phyloP scores from a whole-genome alignment of 2,797 vertebrate species.

The Periparus ater region DNA sequence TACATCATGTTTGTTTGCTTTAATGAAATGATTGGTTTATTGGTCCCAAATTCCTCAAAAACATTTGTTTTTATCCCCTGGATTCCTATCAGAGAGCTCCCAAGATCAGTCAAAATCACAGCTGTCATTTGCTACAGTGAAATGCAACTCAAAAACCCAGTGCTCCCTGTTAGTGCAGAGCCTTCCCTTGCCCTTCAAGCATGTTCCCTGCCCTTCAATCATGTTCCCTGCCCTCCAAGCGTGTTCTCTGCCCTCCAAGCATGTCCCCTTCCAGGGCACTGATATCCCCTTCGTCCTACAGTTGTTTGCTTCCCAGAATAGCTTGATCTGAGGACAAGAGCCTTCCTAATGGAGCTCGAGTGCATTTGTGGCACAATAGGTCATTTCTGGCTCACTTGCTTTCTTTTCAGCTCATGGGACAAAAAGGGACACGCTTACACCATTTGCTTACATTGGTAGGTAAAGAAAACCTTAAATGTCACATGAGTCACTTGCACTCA shows the following conservation, averaged over 20 bases:
- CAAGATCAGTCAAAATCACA: slow-evolving; percentile 28
- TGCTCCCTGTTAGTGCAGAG: background rate
- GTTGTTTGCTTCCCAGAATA: slow-evolving; percentile 30
- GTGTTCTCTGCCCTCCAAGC: background rate
- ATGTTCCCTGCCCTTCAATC: background rate
- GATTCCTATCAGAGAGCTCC: slow-evolving; percentile 24
- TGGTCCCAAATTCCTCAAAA: slow-evolving; percentile 19
- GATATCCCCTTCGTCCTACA: background rate
- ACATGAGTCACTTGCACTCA: slow-evolving; percentile 52
- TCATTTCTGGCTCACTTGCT: slow-evolving; percentile 54
- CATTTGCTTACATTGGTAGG: slow-evolving; percentile 69
- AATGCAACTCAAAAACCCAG: background rate
- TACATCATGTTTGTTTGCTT: background rate
- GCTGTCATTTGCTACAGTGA: background rate
- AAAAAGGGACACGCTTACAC: slow-evolving; percentile 60
- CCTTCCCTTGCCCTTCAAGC: background rate
- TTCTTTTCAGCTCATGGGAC: slow-evolving; percentile 40
- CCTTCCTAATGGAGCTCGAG: slow-evolving; percentile 28
- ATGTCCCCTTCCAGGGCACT: background rate
- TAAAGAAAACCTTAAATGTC: slow-evolving; percentile 66
- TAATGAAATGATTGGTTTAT: slow-evolving; percentile 35
- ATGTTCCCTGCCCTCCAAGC: background rate
- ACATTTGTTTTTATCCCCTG: slow-evolving; percentile 10
- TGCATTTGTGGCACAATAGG: slow-evolving; percentile 7
- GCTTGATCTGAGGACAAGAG: background rate